A percentile compares a stretch with the other conserved stretches of the same genome.
Evolutionary conservation across 1,140 invertebrate genomes (phyloP).

Genomic region (Leguminivora glycinivorella): DNA sequence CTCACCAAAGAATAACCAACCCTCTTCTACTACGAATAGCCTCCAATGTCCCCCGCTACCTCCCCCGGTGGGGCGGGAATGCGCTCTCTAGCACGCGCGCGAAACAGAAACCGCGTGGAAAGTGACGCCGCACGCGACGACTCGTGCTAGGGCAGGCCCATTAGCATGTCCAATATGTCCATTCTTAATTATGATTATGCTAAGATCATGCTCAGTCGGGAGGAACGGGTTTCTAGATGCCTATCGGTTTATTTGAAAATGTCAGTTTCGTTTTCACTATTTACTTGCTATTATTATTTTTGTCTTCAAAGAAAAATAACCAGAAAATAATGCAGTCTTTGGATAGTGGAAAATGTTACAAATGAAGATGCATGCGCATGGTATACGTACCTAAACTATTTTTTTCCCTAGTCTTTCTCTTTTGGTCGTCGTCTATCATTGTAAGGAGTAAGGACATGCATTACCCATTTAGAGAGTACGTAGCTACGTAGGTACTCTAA

Average conservation of each 20-base stretch:
- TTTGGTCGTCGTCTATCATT: no score
- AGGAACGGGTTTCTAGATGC: conserved; percentile 27
- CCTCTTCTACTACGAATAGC: not conserved
- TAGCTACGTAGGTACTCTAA: no score
- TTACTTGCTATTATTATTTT: not conserved
- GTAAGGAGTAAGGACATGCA: no score
- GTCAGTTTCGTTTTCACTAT: conserved; percentile 5
- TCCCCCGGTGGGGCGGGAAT: conserved; percentile 49
- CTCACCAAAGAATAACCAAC: not conserved
- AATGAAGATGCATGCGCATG: no score
- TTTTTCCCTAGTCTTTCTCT: no score
- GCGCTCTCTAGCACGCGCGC: conserved; percentile 58
- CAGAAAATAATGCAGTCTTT: not conserved
- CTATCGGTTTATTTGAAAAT: conserved; percentile 16
- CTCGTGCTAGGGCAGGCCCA: conserved; percentile 45
- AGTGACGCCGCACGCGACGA: conserved; percentile 66
- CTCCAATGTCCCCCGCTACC: conserved; percentile 2
- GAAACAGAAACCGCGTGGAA: conserved; percentile 67
- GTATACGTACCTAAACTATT: no score
- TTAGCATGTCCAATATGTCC: conserved; percentile 51
- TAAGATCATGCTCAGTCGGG: conserved; percentile 15
- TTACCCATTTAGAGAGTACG: no score
- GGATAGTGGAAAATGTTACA: no score
- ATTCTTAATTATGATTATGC: conserved; percentile 23
- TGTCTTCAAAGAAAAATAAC: not conserved